phyloP scores from a whole-genome alignment of 2,888 invertebrate genomes.

The Sphaerophoria rueppellii region DNA sequence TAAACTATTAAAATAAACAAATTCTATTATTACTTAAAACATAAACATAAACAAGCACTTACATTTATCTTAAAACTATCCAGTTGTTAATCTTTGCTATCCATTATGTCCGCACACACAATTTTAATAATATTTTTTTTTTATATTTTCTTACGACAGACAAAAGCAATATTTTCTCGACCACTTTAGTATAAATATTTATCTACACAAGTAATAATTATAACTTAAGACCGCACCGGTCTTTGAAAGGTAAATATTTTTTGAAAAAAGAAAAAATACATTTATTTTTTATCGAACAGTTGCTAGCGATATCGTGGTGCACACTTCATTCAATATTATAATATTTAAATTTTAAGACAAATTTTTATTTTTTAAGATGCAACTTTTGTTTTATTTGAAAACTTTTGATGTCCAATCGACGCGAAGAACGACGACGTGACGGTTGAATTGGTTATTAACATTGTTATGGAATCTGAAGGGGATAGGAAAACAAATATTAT shows the following conservation, averaged over 20 bases:
- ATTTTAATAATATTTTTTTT: not conserved
- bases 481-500: too few relatives aligned
- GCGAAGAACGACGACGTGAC: not conserved
- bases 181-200: conserved; percentile 35
- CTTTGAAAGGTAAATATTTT: conserved; percentile 38
- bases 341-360: not conserved
- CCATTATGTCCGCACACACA: conserved; percentile 49
- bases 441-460: not conserved
- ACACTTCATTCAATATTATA: conserved; percentile 51
- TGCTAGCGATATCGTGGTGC: conserved; percentile 27
- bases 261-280: conserved; percentile 27
- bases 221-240: conserved; percentile 42
- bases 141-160: conserved; percentile 32
- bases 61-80: conserved; percentile 37
- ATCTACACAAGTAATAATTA: conserved; percentile 46
- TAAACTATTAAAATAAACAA: too few relatives aligned
- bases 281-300: conserved; percentile 26
- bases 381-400: conserved; percentile 2
- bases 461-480: not conserved
- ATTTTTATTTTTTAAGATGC: conserved; percentile 10
- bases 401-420: conserved; percentile 10
- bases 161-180: conserved; percentile 31
- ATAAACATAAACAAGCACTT: conserved; percentile 20
- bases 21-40: not conserved
- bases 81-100: conserved; percentile 58